Evolutionary conservation across 2,113 vertebrate genomes (phyloP), one percentile per base, ranked within the genome.

Genomic region (Mustelus asterias): DNA sequence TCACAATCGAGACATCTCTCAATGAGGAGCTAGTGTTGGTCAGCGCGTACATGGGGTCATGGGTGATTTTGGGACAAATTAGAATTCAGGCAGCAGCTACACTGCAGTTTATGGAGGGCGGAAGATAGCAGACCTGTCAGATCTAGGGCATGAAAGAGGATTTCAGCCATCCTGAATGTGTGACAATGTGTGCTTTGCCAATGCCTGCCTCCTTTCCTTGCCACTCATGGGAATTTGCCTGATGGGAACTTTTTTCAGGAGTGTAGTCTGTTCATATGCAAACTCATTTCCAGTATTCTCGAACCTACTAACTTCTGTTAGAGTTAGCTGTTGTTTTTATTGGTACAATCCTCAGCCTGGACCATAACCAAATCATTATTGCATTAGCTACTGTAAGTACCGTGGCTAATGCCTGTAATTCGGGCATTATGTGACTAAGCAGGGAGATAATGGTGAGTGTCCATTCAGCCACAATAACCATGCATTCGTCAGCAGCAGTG

Each of bases 341-440:
- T 33, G 29, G 58, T 16, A 18, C 14, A 92, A 33, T n/a, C 58
- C 60, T 93, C 89, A 92, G 60, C 18, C 60, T 92, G 18, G 60
- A 37, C 60, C 37, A 16, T 18, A 93, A 93, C 89, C 89, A 33
- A 93, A 93, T 67, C 60, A 37, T 93, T 93, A 65, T 44, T 65
- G 89, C 29, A 93, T 65, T 65, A 93, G 60, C 14, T 67, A 6
- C 8, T 93, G 60, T 37, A 93, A 93, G 60, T 65, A 93, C 89
- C 89, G 7, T 65, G 89, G n/a, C 89, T 65, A n/a, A 93, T 93
- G 89, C 60, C 58, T 65, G 60, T 93, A 93, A 93, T 93, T 93
- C 20, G 16, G 89, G 60, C 60, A 92, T 92, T 63, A 92, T 92
- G 65, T 41, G 8, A 65, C 89, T 65, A 37, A 65, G 60, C 89